Evolutionary conservation across 1,140 invertebrate species (phyloP), one percentile per base, ranked within the genome.

Genomic region (Drosophila pachea): DNA sequence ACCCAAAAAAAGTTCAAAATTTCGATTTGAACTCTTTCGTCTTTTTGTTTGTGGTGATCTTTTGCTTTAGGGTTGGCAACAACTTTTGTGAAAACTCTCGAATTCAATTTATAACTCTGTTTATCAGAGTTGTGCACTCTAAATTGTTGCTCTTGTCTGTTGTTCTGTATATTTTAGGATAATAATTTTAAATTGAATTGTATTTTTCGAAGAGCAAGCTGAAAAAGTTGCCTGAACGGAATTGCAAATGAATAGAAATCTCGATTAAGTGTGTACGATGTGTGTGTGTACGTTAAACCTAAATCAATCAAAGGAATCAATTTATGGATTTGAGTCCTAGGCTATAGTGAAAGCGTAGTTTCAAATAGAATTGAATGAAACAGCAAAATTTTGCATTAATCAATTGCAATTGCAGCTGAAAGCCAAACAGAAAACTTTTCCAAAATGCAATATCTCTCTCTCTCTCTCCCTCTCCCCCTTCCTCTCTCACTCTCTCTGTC

Each of bases 101-200:
- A 69, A 69, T 52, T 69, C 67, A 69, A 69, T 69, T 69, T 69
- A 56, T 45, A 69, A 64, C 67, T 69, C 52, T 69, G 61, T 69
- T 69, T 64, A 64, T 56, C 38, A 48, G 36, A 64, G 52, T 56
- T 50, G 12, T 55, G 36, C 52, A 43, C 45, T 64, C 33, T 50
- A 56, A 43, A 63, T 32, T 36, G 36, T 56, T 53, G 31, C 52
- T 68, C 32, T 62, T 68, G 43, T 58, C 49, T 35, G 29, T 66
- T 35, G 33, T 32, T 7, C 35, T 36, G 29, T 38, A 45, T 29
- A 52, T 50, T 29, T 43, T 14, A 14, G 29, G 64, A 36, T 35
- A 66, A 66, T 66, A 66, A 52, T 52, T 59, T 66, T 16, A 31
- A 66, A 60, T 52, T 50, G 29, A 59, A 60, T 33, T 59, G 48